Evolutionary conservation across 2,888 invertebrate species (phyloP), one percentile per base, ranked within the genome.

Genomic region (Zaprionus lineosus): DNA sequence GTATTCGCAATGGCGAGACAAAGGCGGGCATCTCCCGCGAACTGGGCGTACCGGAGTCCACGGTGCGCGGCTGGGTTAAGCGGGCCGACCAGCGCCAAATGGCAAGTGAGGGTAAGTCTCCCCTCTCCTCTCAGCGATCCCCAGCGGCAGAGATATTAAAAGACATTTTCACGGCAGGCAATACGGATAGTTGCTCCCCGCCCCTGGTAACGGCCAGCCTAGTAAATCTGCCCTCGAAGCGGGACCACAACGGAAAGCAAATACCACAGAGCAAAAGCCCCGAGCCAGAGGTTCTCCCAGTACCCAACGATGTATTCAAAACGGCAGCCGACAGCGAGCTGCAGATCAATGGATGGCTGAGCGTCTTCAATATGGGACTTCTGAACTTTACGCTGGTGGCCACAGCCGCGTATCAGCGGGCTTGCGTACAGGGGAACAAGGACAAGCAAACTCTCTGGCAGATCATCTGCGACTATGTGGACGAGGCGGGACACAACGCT

Each of bases 61-160:
- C 81, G 4, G 81, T 81, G 19, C 81, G 81, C 11, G 81, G 81
- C 4, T 81, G 81, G 81, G 81, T 81, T 5, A 81, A 81, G 52
- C 58, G 81, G 0, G 82, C 86, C 1, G 84, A 81, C 41, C 71
- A 64, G 60, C 77, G 81, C 11, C n/a, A n/a, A n/a, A 15, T 68
- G 11, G 63, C 66, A 0, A 78, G 71, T n/a, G 74, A 41, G 3
- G 41, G 76, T 79, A 28, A 61, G 86, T 70, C 15, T n/a, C n/a
- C n/a, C n/a, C n/a, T n/a, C n/a, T n/a, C n/a, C n/a, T n/a, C n/a
- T n/a, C n/a, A n/a, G n/a, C n/a, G n/a, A n/a, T n/a, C n/a, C n/a
- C n/a, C n/a, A n/a, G n/a, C n/a, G n/a, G n/a, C n/a, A n/a, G n/a
- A n/a, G n/a, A n/a, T n/a, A n/a, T 36, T 11, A 9, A 2, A 6